phyloP scores from a whole-genome alignment of 2,113 vertebrate genomes.

The Neopipo cinnamomea region DNA sequence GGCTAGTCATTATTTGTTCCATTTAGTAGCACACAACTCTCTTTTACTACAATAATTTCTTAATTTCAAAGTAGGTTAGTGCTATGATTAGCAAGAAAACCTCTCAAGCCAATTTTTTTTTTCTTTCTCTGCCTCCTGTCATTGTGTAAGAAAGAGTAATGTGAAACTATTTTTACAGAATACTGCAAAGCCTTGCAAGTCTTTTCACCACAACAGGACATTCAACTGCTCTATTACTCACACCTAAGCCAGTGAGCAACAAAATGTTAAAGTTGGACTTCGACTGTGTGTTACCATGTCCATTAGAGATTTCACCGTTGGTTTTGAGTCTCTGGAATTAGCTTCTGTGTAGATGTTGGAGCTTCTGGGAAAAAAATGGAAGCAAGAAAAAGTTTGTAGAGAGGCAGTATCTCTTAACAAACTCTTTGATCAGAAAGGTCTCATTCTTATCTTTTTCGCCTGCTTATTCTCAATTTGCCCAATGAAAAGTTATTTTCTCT shows the following conservation, averaged over 20 bases:
- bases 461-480: not conserved
- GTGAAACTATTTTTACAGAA: not conserved
- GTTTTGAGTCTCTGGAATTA: not conserved
- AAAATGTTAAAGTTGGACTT: not conserved
- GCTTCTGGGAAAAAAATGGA: not conserved
- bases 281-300: rapidly evolving
- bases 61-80: not conserved
- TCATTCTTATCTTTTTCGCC: not conserved
- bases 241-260: not conserved
- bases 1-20: not conserved
- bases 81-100: not conserved
- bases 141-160: not conserved
- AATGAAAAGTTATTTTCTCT: not conserved
- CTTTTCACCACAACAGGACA: not conserved
- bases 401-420: not conserved
- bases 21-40: not conserved
- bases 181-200: not conserved
- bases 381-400: not conserved
- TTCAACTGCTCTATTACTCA: not conserved
- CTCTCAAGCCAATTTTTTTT: not conserved
- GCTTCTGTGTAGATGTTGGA: not conserved
- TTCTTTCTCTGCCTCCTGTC: not conserved
- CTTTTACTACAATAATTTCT: not conserved
- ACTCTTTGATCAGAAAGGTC: not conserved
- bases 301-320: not conserved